Base-by-base conservation (phyloP, 2,888 invertebrate species). In the Bedellia somnulentella region DNA sequence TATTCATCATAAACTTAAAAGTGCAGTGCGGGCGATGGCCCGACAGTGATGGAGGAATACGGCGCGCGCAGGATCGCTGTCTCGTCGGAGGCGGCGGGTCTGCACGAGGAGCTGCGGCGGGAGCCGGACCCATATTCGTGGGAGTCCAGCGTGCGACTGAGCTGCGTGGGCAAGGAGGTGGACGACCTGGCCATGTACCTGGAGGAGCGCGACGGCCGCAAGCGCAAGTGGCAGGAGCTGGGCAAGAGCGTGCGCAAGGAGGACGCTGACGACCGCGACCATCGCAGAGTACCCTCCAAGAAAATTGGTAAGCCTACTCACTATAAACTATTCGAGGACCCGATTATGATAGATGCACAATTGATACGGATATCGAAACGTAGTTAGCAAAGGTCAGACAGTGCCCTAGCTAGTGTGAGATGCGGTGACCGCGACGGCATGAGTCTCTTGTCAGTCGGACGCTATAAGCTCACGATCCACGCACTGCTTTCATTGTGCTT, bases 281-380 rank as follows among this genome's bases (percentile, higher is more conserved):
- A 60, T 47, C 51, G 66, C 52, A 70, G 57, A 37, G 71, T 70
- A 40, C 71, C 70, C 1, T 73, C 73, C 54, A 75, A 75, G 37
- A 38, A 64, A 44, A 63, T 73, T 58, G 67, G 73, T 75, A 36
- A 62, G 73, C 63, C 10, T 12, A n/a, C 28, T 25, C n/a, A n/a
- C n/a, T n/a, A n/a, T n/a, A n/a, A n/a, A n/a, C n/a, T n/a, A n/a
- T n/a, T 18, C 8, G n/a, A n/a, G n/a, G n/a, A n/a, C n/a, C n/a
- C n/a, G n/a, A n/a, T n/a, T n/a, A n/a, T n/a, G n/a, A n/a, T n/a
- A n/a, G n/a, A n/a, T n/a, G n/a, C n/a, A n/a, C n/a, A n/a, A n/a
- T n/a, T n/a, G n/a, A n/a, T n/a, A n/a, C n/a, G n/a, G n/a, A n/a
- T n/a, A n/a, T n/a, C n/a, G n/a, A n/a, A n/a, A n/a, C n/a, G n/a